A percentile compares a stretch with the other conserved stretches of the same genome.
phyloP scores from a whole-genome alignment of 1,140 invertebrate genomes.

The Carposina sasakii region DNA sequence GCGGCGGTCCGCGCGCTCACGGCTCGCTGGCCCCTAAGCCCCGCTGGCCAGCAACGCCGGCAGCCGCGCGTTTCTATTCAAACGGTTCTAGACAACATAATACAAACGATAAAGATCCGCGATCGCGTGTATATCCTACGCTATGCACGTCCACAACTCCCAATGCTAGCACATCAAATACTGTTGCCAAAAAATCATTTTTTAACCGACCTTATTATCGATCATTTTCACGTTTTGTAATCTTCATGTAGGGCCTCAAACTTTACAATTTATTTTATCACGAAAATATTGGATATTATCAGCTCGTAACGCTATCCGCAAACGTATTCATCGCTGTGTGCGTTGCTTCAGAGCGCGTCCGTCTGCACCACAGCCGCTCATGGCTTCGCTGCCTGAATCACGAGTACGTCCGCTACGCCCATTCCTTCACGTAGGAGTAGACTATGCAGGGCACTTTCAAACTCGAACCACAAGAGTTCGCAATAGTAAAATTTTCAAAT shows the following conservation, averaged over 20 bases:
- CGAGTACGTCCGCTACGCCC: constrained; percentile 30
- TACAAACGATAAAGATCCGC: background rate
- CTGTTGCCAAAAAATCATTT: background rate
- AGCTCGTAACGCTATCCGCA: constrained; percentile 1
- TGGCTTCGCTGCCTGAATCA: constrained; percentile 42
- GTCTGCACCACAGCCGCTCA: constrained; percentile 15
- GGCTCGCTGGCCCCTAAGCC: background rate
- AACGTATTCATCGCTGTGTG: background rate
- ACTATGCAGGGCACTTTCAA: background rate
- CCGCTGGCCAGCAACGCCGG: background rate
- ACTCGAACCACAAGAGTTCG: background rate
- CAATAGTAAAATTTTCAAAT: background rate
- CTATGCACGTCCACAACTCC: background rate
- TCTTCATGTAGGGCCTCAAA: constrained; percentile 11
- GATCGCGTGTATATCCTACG: background rate
- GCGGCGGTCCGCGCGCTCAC: no score
- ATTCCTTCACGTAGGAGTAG: constrained; percentile 34
- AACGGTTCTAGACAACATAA: background rate
- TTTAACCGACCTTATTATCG: background rate
- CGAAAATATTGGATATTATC: constrained; percentile 13
- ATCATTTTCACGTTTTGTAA: background rate
- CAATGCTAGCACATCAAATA: background rate
- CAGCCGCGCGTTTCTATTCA: background rate
- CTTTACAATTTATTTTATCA: constrained; percentile 5
- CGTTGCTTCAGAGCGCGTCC: constrained; percentile 2